These are phyloP conservation scores for Hormiphora californensis DNA, from an alignment of 37 sponge, comb jelly and placozoan genomes.

Conservation along the genomic window DNA sequence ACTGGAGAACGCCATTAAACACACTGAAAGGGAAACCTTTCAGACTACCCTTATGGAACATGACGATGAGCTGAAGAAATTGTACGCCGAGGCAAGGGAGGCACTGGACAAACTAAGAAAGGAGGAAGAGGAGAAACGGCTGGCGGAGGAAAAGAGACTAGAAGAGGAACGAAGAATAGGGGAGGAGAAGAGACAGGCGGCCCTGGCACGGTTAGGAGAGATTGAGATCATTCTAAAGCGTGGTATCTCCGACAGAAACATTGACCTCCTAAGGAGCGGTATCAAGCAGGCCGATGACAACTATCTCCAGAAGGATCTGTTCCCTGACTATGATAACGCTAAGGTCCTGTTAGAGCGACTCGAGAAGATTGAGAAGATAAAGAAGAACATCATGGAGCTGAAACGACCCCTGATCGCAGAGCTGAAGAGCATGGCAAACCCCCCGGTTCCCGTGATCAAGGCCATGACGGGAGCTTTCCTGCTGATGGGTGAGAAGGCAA, in stretches of 20 bases:
- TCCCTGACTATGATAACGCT: not conserved
- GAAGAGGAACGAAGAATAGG: not conserved
- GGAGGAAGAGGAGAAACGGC: not conserved
- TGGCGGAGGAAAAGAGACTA: not conserved
- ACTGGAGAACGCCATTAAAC: not conserved
- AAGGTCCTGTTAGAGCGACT: not conserved
- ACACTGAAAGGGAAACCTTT: not conserved
- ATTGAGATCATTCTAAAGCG: not conserved
- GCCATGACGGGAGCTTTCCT: not conserved
- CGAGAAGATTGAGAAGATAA: slow-evolving; percentile 36
- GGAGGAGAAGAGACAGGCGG: not conserved
- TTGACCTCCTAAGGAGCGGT: not conserved
- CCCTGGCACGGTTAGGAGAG: not conserved
- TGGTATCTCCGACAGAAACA: not conserved
- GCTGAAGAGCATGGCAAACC: slow-evolving; percentile 35
- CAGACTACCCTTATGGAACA: slow-evolving; percentile 3
- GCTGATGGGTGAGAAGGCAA: not conserved
- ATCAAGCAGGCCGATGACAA: not conserved
- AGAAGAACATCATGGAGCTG: slow-evolving; percentile 46
- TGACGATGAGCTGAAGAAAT: not conserved
- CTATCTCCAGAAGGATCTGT: not conserved
- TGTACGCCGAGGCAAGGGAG: not conserved
- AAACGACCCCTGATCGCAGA: slow-evolving; percentile 46
- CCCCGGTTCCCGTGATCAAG: not conserved
- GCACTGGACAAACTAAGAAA: slow-evolving; percentile 9